Conservation (phyloP, 1,140 invertebrate genomes). For the Drosophila pallidifrons region DNA sequence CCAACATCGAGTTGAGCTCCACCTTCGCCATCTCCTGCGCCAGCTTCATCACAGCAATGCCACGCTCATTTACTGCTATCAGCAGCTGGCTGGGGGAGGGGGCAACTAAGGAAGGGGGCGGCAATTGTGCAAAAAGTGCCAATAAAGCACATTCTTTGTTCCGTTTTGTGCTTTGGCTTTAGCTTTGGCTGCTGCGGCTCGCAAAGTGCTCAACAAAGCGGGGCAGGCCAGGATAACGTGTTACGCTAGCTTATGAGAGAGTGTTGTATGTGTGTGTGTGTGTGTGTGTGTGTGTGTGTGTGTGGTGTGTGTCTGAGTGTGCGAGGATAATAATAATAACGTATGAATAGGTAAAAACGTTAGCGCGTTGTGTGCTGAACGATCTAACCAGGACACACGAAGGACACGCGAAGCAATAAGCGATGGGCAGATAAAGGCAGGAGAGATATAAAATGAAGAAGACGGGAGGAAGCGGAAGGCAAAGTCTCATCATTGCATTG, state of each 20-base stretch:
- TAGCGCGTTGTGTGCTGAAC: slow-evolving; percentile 20
- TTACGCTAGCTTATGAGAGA: slow-evolving; percentile 65
- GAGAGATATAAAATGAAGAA: background rate
- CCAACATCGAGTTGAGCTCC: slow-evolving; percentile 28
- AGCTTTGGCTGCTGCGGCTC: slow-evolving; percentile 52
- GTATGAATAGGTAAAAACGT: slow-evolving; percentile 81
- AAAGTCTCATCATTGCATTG: slow-evolving; percentile 61
- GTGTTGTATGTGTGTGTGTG: slow-evolving; percentile 23
- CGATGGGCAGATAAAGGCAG: too few species aligned
- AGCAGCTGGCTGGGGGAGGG: background rate
- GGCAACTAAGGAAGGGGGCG: slow-evolving; percentile 25
- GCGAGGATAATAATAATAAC: slow-evolving; percentile 82
- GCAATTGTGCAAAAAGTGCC: slow-evolving; percentile 82
- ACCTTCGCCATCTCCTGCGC: background rate
- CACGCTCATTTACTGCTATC: slow-evolving; percentile 74
- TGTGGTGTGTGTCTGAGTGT: slow-evolving; percentile 65
- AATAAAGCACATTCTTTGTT: slow-evolving; percentile 84
- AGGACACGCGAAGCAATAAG: too few species aligned
- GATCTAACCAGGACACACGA: slow-evolving; percentile 11
- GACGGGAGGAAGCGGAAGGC: background rate
- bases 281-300: slow-evolving; percentile 27
- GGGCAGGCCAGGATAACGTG: slow-evolving; percentile 65
- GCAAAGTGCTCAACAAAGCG: slow-evolving; percentile 81
- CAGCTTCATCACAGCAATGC: slow-evolving; percentile 27
- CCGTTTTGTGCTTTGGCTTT: slow-evolving; percentile 60